Evolutionary conservation across 2,113 vertebrate species (phyloP), one percentile per base, ranked within the genome.

Genomic region (Heterotilapia buettikoferi): DNA sequence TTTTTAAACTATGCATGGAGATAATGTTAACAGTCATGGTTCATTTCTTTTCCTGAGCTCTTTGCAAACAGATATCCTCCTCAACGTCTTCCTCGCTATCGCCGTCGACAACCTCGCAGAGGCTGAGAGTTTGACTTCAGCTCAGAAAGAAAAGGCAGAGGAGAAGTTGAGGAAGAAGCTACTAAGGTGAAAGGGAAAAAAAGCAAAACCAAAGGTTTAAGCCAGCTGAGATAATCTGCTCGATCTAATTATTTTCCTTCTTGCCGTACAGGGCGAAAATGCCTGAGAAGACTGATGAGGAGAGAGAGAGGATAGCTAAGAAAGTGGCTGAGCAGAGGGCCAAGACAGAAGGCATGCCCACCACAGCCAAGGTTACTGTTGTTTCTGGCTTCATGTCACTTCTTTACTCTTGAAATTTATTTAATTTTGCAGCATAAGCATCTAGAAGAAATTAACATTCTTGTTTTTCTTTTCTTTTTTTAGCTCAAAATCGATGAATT

Each of bases 401-500:
- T 5, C 2, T 8, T 84, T 68, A 40, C 19, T 68, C 63, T 40
- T 13, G 33, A 68, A 38, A 68, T n/a, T 6, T 29, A 76, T 50
- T 10, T 29, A 18, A 47, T 29, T 47, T 40, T 7, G 5, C 3
- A 78, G 9, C 47, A 61, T 1, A 33, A n/a, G n/a, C 50, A 36
- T 12, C 18, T 81, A 11, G 76, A 36, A 59, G 82, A 43, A 9
- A 33, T 14, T 2, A 16, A 10, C 12, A 24, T 73, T 2, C 26
- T 73, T 4, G 6, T 54, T 87, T 88, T 80, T 79, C 18, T 36
- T 66, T 52, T 9, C 9, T 18, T 53, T 86, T 87, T 80, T 82
- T 95, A 99, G 99, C 96, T 99, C 38, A 99, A 98, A 97, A 94
- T 99, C 8, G 99, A 99, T 1, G 98, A 99, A 88, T 99, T 99